phyloP scores from a whole-genome alignment of 2,113 vertebrate genomes.

The Sinocyclocheilus grahami region DNA sequence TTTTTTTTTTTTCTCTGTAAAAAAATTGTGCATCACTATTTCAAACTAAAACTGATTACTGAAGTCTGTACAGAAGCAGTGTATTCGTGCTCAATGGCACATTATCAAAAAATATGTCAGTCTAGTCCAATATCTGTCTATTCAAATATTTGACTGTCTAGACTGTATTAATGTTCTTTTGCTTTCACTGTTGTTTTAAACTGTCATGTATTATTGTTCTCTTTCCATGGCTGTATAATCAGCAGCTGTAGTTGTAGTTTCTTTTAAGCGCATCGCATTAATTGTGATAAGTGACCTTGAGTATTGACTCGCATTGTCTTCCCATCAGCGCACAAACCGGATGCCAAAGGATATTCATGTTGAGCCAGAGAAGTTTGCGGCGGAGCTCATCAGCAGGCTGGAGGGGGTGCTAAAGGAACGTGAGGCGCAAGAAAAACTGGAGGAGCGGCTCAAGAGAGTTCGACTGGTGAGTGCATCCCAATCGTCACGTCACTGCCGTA shows the following conservation, averaged over 20 bases:
- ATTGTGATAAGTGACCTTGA: not conserved
- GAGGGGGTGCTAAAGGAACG: constrained; percentile 84
- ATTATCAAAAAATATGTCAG: not conserved
- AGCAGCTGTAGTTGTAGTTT: not conserved
- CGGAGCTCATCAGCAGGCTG: constrained; percentile 84
- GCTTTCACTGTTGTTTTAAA: not conserved
- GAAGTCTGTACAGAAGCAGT: not conserved
- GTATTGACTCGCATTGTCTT: constrained; percentile 15
- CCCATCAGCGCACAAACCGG: constrained; percentile 82
- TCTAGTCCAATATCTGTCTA: not conserved
- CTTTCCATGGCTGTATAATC: not conserved
- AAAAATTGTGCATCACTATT: no score
- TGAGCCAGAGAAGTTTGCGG: constrained; percentile 88
- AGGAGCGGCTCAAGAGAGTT: constrained; percentile 86
- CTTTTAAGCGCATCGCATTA: not conserved
- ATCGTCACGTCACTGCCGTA: not conserved
- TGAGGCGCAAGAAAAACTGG: constrained; percentile 84
- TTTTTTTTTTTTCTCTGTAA: no score
- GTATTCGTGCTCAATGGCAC: not conserved
- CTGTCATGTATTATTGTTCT: not conserved
- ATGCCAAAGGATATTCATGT: constrained; percentile 89
- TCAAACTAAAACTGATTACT: not conserved
- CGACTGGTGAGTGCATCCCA: constrained; percentile 76
- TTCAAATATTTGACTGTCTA: not conserved
- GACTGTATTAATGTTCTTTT: not conserved